phyloP scores from a whole-genome alignment of 2,797 vertebrate species.

The Falco cherrug region DNA sequence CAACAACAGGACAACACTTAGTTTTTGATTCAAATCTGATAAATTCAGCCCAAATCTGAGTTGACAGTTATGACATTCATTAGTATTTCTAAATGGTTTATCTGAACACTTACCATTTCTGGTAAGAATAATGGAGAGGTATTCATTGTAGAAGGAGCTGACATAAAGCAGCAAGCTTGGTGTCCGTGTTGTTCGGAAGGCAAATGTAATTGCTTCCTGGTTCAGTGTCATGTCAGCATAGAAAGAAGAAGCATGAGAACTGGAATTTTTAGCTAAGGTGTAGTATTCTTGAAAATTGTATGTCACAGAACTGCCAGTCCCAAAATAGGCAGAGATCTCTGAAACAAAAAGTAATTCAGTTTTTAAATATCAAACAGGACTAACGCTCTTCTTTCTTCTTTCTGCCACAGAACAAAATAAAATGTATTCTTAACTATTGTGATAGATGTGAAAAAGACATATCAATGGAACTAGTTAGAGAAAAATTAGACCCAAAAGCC shows the following conservation, averaged over 20 bases:
- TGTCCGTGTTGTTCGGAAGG: slow-evolving; percentile 85
- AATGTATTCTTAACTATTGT: not conserved
- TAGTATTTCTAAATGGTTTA: not conserved
- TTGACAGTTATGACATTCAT: not conserved
- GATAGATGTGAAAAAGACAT: not conserved
- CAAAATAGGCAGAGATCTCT: slow-evolving; percentile 92
- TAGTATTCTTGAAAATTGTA: slow-evolving; percentile 87
- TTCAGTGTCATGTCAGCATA: slow-evolving; percentile 82
- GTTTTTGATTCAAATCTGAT: not conserved
- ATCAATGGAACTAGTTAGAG: not conserved
- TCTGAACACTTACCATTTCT: slow-evolving; percentile 84
- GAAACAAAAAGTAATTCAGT: slow-evolving; percentile 49
- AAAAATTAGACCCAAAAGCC: not conserved
- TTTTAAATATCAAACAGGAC: not conserved
- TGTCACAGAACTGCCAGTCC: slow-evolving; percentile 81
- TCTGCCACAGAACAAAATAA: not conserved
- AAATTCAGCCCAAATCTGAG: not conserved
- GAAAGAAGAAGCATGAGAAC: slow-evolving; percentile 80
- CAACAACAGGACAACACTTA: not conserved
- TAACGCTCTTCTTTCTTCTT: not conserved
- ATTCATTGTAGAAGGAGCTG: slow-evolving; percentile 85
- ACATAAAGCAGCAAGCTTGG: slow-evolving; percentile 86
- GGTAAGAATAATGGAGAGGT: slow-evolving; percentile 85
- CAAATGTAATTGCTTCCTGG: slow-evolving; percentile 83
- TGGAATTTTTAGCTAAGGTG: slow-evolving; percentile 82